Conservation (phyloP, 2,888 invertebrate species). For the Hemicrepidius hirtus region DNA sequence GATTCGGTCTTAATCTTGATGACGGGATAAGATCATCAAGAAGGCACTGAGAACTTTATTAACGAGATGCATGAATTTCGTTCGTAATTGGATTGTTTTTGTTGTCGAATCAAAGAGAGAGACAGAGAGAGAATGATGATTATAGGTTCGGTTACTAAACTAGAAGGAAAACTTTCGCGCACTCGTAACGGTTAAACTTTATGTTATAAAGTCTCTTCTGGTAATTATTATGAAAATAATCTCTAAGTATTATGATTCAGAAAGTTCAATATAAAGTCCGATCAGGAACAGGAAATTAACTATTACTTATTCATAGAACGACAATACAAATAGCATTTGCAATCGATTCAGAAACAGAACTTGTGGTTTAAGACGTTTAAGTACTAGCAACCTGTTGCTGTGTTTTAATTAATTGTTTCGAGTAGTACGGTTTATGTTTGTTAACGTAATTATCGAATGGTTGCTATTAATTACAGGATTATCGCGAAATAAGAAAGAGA, state of each 20-base stretch:
- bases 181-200: neutral
- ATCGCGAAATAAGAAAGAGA: no score
- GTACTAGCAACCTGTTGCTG: slow-evolving; percentile 23
- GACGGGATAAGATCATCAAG: slow-evolving; percentile 15
- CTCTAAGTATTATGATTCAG: no score
- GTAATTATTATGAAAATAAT: no score
- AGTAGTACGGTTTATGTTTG: slow-evolving; percentile 4
- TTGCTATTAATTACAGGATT: no score
- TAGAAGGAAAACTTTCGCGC: neutral
- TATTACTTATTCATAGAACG: slow-evolving; percentile 2
- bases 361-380: slow-evolving; percentile 15
- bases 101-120: neutral
- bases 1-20: slow-evolving; percentile 31
- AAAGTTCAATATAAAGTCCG: neutral
- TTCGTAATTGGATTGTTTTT: slow-evolving; percentile 26
- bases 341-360: slow-evolving; percentile 3
- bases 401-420: slow-evolving; percentile 2
- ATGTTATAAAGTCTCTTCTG: no score
- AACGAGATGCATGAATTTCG: slow-evolving; percentile 33
- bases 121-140: slow-evolving; percentile 2
- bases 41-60: slow-evolving; percentile 35
- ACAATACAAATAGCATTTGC: slow-evolving; percentile 3
- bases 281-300: slow-evolving; percentile 21
- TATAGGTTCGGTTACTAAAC: neutral
- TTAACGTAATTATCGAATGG: slow-evolving; percentile 4